These are phyloP conservation scores for Cyclargus thomasi DNA, from an alignment of 1,140 invertebrate genomes.

Conservation along the genomic window DNA sequence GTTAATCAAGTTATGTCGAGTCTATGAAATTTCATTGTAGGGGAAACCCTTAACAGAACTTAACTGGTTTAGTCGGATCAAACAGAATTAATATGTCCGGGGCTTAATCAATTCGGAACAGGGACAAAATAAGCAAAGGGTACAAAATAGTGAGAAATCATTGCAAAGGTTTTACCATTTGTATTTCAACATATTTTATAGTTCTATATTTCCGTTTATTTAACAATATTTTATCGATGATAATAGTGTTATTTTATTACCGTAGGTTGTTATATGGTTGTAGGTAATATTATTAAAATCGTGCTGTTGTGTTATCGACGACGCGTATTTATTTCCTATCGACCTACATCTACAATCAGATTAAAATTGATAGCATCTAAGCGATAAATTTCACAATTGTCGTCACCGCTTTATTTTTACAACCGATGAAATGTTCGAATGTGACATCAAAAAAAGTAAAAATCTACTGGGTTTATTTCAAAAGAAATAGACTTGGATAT, in stretches of 20 bases:
- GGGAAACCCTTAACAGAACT: not conserved
- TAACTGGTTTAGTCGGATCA: not conserved
- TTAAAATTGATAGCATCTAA: not conserved
- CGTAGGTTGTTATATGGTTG: too few species aligned
- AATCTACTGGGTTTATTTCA: too few species aligned
- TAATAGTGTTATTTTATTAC: not conserved
- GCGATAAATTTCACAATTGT: too few species aligned
- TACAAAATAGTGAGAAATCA: not conserved
- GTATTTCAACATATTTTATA: too few species aligned
- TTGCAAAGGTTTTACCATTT: too few species aligned
- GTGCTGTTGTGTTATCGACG: not conserved
- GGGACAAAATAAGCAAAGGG: not conserved
- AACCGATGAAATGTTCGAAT: too few species aligned
- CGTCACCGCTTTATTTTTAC: too few species aligned
- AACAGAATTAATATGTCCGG: not conserved
- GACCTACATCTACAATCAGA: not conserved
- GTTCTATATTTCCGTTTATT: not conserved
- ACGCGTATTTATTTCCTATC: not conserved
- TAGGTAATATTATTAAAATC: not conserved
- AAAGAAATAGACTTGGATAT: too few species aligned
- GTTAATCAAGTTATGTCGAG: not conserved
- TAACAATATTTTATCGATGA: not conserved
- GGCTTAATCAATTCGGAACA: not conserved
- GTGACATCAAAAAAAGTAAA: too few species aligned
- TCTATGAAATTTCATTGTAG: not conserved